phyloP scores from a whole-genome alignment of 2,113 vertebrate species.

The Poeciliopsis turrubarensis region DNA sequence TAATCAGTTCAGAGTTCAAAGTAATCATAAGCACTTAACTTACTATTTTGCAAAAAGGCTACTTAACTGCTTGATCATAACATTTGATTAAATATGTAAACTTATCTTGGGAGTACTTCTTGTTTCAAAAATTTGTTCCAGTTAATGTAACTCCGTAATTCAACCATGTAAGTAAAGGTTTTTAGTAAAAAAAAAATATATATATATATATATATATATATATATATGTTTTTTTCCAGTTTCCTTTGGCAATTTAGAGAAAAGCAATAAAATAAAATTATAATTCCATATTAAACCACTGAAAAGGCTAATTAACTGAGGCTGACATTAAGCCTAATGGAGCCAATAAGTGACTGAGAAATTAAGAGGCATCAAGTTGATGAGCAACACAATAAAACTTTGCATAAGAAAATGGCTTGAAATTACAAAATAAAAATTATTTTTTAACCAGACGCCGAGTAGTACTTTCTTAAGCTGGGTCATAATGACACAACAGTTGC shows the following conservation, averaged over 20 bases:
- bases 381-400: not conserved
- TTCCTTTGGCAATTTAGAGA: not conserved
- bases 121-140: too few species aligned
- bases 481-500: too few species aligned
- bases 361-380: not conserved
- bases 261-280: not conserved
- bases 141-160: too few species aligned
- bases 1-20: too few species aligned
- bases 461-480: not conserved
- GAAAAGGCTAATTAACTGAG: not conserved
- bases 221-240: too few species aligned
- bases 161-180: not conserved
- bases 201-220: too few species aligned
- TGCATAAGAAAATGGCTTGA: not conserved
- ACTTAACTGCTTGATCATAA: too few species aligned
- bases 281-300: not conserved
- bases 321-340: not conserved
- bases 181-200: too few species aligned
- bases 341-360: not conserved
- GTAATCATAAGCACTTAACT: too few species aligned
- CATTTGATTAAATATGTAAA: too few species aligned
- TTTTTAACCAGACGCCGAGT: not conserved
- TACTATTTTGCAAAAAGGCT: too few species aligned
- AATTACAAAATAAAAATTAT: not conserved
- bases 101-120: too few species aligned